These are phyloP conservation scores for Troides oblongomaculatus DNA, from an alignment of 2,888 invertebrate species.

Conservation along the genomic window DNA sequence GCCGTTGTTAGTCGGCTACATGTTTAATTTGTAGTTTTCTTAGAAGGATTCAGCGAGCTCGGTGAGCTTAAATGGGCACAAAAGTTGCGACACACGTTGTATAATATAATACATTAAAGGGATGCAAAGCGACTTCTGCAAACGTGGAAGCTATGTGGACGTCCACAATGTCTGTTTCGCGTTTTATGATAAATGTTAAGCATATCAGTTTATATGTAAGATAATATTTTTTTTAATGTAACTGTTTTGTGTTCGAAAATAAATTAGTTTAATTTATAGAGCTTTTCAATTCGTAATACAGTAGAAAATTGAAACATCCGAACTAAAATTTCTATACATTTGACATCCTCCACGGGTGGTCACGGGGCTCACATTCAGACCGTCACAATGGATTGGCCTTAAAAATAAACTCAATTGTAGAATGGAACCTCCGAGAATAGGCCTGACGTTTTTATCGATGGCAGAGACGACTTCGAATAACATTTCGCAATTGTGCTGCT, in stretches of 20 bases:
- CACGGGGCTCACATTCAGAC: constrained; percentile 29
- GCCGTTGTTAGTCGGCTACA: not conserved
- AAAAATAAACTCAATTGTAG: constrained; percentile 40
- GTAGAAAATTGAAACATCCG: constrained; percentile 27
- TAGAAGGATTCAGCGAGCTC: constrained; percentile 7
- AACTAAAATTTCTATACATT: constrained; percentile 34
- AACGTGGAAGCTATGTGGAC: too few relatives aligned
- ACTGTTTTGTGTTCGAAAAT: too few relatives aligned
- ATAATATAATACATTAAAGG: too few relatives aligned
- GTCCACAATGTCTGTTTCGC: too few relatives aligned
- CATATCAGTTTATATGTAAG: too few relatives aligned
- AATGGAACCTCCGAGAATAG: constrained; percentile 30
- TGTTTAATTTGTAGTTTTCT: constrained; percentile 4
- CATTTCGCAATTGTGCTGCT: constrained; percentile 26
- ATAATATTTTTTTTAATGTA: too few relatives aligned
- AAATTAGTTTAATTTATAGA: too few relatives aligned
- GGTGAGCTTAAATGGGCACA: too few relatives aligned
- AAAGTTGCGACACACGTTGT: too few relatives aligned
- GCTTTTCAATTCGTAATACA: constrained; percentile 5
- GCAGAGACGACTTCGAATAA: constrained; percentile 21
- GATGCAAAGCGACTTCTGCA: too few relatives aligned
- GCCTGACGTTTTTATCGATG: constrained; percentile 29
- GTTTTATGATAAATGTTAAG: too few relatives aligned
- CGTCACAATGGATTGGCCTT: constrained; percentile 40
- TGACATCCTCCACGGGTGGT: constrained; percentile 44